Percentiles rank a stretch among this genome's conserved stretches.
These are phyloP conservation scores for Macropus fuliginosus DNA, from an alignment of 2,797 vertebrate genomes.

Conservation along the genomic window DNA sequence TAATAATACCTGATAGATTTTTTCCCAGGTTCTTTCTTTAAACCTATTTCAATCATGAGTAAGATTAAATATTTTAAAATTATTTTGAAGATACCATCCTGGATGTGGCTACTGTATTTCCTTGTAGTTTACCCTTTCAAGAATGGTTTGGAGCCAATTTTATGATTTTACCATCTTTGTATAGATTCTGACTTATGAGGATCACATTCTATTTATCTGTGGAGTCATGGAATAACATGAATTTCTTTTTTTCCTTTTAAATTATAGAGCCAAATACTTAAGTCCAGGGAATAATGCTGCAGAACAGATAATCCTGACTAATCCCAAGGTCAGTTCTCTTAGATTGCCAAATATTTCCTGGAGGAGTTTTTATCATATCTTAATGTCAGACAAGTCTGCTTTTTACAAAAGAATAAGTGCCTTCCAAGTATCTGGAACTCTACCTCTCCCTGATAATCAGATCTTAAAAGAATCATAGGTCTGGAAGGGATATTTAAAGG, in stretches of 20 bases:
- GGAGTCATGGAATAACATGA: constrained; percentile 4
- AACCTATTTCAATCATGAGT: constrained; percentile 19
- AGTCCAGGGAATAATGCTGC: constrained; percentile 15
- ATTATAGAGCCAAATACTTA: constrained; percentile 35
- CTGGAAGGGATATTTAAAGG: constrained; percentile 41
- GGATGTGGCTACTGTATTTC: constrained; percentile 8
- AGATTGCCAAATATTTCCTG: constrained; percentile 27
- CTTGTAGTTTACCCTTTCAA: not conserved
- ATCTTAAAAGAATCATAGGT: constrained; percentile 48
- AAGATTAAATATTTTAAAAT: not conserved
- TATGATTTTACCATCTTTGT: not conserved
- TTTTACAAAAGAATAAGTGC: constrained; percentile 22
- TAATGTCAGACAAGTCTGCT: constrained; percentile 23
- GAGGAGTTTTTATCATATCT: constrained; percentile 29
- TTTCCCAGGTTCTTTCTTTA: not conserved
- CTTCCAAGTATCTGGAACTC: constrained; percentile 50
- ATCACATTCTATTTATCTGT: constrained; percentile 16
- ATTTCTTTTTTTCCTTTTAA: not conserved
- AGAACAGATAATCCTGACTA: constrained; percentile 58
- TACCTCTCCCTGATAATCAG: constrained; percentile 38
- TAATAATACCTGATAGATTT: not conserved
- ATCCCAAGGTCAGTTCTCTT: constrained; percentile 47
- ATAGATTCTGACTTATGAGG: constrained; percentile 43
- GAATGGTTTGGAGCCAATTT: constrained; percentile 39
- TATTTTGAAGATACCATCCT: constrained; percentile 4